Conservation (phyloP, 35 echinoderm and acorn worm species). For the Strongylocentrotus purpuratus region DNA sequence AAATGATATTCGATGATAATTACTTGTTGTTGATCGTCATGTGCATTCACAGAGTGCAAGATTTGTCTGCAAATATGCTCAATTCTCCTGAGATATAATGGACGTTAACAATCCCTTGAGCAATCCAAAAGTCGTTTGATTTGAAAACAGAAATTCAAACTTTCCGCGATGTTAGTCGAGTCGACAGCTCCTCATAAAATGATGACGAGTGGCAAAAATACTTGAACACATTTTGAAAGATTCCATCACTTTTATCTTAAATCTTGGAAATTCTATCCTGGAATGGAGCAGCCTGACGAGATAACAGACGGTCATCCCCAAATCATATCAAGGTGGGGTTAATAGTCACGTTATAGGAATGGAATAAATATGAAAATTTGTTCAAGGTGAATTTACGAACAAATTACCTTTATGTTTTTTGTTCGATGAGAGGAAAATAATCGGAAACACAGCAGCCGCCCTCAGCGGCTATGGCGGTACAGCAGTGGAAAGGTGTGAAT, state of each 20-base stretch:
- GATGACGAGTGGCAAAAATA: not conserved
- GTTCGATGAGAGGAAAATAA: not conserved
- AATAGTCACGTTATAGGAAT: not conserved
- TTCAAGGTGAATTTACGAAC: not conserved
- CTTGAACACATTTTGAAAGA: not conserved
- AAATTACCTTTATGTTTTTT: not conserved
- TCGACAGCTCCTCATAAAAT: not conserved
- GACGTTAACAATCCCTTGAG: not conserved
- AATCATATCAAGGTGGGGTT: not conserved
- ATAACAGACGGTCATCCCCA: not conserved
- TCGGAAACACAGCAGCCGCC: not conserved
- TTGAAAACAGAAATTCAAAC: slow-evolving; percentile 7
- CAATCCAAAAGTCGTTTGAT: not conserved
- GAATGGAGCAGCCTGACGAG: not conserved
- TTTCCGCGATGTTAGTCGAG: not conserved
- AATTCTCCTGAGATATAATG: not conserved
- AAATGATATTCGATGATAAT: no score
- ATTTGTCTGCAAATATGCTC: no score
- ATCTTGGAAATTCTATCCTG: not conserved
- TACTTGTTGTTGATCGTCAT: no score
- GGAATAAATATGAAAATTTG: not conserved
- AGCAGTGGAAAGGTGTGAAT: not conserved
- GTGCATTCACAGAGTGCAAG: no score
- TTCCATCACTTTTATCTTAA: not conserved
- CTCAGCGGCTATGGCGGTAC: not conserved